phyloP scores from a whole-genome alignment of 2,113 vertebrate species.

The Poeciliopsis occidentalis region DNA sequence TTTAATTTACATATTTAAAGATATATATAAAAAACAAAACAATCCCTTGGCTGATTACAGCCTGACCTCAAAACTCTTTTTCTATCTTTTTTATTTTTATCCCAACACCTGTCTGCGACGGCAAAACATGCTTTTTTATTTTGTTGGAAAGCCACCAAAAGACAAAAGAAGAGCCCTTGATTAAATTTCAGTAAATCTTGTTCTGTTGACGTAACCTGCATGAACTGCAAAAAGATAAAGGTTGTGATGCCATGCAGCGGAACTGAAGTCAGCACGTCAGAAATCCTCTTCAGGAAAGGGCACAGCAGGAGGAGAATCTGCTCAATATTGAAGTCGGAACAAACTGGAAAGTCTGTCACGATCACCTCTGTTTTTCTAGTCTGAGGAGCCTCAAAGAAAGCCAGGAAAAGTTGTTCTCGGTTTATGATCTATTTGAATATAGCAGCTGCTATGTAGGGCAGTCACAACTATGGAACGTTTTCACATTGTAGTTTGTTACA shows the following conservation, averaged over 20 bases:
- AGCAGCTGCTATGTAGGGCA: background rate
- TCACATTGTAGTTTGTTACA: too few relatives aligned
- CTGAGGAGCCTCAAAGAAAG: too few relatives aligned
- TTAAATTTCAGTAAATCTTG: background rate
- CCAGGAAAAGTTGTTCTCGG: background rate
- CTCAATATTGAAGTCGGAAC: constrained; percentile 51
- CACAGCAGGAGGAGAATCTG: constrained; percentile 41
- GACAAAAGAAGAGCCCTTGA: background rate
- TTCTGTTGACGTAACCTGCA: background rate
- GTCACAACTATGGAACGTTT: too few relatives aligned
- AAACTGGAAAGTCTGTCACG: constrained; percentile 29
- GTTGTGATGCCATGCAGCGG: constrained; percentile 9
- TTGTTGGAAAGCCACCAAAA: background rate
- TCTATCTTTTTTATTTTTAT: background rate
- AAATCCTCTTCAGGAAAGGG: constrained; percentile 24
- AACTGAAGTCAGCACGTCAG: constrained; percentile 24
- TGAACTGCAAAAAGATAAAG: background rate
- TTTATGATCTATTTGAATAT: background rate
- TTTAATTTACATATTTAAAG: background rate
- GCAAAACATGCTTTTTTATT: background rate
- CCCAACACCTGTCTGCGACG: background rate
- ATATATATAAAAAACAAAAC: background rate
- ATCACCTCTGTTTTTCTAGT: constrained; percentile 1
- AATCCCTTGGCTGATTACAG: background rate
- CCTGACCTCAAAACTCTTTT: background rate